Conservation (phyloP, 2,797 vertebrate species). For the Avahi laniger region DNA sequence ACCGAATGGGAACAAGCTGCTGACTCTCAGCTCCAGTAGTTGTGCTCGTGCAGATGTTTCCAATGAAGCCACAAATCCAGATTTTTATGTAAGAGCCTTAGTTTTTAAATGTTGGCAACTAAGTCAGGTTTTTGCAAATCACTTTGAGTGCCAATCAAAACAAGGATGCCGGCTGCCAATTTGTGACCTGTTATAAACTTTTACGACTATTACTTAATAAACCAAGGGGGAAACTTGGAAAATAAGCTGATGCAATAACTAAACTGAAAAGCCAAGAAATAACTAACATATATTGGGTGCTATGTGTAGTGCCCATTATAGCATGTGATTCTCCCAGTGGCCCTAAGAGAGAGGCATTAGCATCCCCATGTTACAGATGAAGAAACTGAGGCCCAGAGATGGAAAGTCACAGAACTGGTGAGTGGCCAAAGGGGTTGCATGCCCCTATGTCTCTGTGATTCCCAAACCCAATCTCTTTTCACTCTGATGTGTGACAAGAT, state of each 20-base stretch:
- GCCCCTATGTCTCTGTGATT: background rate
- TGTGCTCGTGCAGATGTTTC: slow-evolving; percentile 48
- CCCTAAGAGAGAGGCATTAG: background rate
- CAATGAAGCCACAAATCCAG: slow-evolving; percentile 47
- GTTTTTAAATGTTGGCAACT: slow-evolving; percentile 55
- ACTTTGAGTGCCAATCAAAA: slow-evolving; percentile 63
- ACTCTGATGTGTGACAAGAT: background rate
- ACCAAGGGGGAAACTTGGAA: background rate
- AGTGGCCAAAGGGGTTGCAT: background rate
- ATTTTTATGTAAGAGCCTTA: slow-evolving; percentile 58
- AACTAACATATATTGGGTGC: background rate
- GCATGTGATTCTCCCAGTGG: background rate
- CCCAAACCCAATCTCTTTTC: background rate
- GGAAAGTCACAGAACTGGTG: background rate
- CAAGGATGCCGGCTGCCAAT: slow-evolving; percentile 31
- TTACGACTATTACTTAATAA: slow-evolving; percentile 57
- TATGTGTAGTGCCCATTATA: background rate
- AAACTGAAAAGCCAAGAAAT: slow-evolving; percentile 9
- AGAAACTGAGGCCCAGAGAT: background rate
- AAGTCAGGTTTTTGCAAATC: slow-evolving; percentile 39
- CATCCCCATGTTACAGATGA: background rate
- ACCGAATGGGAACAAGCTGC: background rate
- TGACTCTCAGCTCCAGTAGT: background rate
- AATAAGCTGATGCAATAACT: slow-evolving; percentile 40
- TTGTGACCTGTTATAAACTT: slow-evolving; percentile 48